Conservation (phyloP, 2,888 invertebrate species). For the Selenia dentaria region DNA sequence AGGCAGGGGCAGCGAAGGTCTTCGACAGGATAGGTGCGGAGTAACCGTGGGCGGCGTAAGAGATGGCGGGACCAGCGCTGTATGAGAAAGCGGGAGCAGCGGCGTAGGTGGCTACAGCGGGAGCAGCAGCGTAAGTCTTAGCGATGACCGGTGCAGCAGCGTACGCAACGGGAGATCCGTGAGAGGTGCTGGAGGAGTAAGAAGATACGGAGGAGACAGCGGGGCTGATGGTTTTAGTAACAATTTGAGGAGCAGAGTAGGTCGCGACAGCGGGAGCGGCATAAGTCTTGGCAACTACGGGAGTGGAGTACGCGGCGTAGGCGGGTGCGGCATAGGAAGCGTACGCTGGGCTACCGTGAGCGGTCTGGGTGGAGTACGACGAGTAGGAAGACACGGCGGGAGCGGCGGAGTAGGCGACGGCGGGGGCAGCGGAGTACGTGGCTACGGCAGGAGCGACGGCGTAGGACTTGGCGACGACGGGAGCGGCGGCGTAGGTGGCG, state of each 20-base stretch:
- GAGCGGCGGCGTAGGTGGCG: slow-evolving; percentile 42
- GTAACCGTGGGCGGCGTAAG: slow-evolving; percentile 51
- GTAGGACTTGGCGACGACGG: slow-evolving; percentile 57
- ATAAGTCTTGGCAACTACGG: slow-evolving; percentile 54
- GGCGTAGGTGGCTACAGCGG: slow-evolving; percentile 49
- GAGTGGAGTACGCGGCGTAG: slow-evolving; percentile 51
- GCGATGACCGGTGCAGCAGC: slow-evolving; percentile 59
- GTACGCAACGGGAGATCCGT: slow-evolving; percentile 59
- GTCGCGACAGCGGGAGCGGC: slow-evolving; percentile 51
- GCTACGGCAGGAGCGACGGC: slow-evolving; percentile 56
- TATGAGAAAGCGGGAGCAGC: slow-evolving; percentile 55
- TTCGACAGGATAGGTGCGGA: slow-evolving; percentile 46
- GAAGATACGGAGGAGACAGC: slow-evolving; percentile 56
- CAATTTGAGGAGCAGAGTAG: slow-evolving; percentile 44
- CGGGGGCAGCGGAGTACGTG: slow-evolving; percentile 77
- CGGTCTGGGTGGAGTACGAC: slow-evolving; percentile 47
- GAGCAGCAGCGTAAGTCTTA: slow-evolving; percentile 47
- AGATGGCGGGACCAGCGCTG: slow-evolving; percentile 48
- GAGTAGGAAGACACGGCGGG: slow-evolving; percentile 42
- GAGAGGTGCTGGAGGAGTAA: slow-evolving; percentile 56
- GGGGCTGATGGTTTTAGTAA: slow-evolving; percentile 51
- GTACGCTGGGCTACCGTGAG: slow-evolving; percentile 35
- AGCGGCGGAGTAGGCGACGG: slow-evolving; percentile 55
- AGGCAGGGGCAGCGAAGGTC: slow-evolving; percentile 51
- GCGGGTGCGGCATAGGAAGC: slow-evolving; percentile 59